Conservation (phyloP, 2,888 invertebrate genomes). For the Hirtodrosophila cameraria region DNA sequence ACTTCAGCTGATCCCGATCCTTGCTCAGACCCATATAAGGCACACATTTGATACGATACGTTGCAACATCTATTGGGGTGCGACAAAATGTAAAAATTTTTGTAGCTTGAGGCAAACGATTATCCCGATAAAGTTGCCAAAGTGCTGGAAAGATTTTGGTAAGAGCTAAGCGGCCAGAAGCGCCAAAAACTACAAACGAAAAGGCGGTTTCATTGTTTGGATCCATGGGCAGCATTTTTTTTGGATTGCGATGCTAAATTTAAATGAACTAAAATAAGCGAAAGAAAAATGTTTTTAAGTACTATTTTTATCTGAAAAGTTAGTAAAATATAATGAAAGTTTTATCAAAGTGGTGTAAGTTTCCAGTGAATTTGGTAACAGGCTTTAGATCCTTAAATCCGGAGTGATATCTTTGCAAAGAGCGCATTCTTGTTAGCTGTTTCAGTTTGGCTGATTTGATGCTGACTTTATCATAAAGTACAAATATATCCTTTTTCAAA, state of each 20-base stretch:
- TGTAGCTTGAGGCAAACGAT: conserved; percentile 53
- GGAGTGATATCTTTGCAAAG: no score
- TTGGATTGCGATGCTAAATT: no score
- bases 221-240: conserved; percentile 57
- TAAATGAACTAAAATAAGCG: background rate
- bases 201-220: conserved; percentile 52
- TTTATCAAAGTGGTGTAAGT: background rate
- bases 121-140: conserved; percentile 63
- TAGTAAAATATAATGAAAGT: background rate
- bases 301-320: background rate
- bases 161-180: conserved; percentile 51
- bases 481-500: no score
- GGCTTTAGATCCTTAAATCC: no score
- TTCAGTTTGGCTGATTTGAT: no score
- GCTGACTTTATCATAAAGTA: no score
- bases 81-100: conserved; percentile 60
- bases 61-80: conserved; percentile 26
- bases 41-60: conserved; percentile 50
- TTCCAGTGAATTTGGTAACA: background rate
- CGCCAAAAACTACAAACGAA: conserved; percentile 65
- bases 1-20: conserved; percentile 47
- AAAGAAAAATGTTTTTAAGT: background rate
- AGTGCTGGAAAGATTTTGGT: conserved; percentile 57
- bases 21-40: conserved; percentile 55
- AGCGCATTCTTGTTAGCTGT: no score